These are phyloP conservation scores for Mizuhopecten yessoensis DNA, from an alignment of 1,140 invertebrate genomes.

Conservation along the genomic window DNA sequence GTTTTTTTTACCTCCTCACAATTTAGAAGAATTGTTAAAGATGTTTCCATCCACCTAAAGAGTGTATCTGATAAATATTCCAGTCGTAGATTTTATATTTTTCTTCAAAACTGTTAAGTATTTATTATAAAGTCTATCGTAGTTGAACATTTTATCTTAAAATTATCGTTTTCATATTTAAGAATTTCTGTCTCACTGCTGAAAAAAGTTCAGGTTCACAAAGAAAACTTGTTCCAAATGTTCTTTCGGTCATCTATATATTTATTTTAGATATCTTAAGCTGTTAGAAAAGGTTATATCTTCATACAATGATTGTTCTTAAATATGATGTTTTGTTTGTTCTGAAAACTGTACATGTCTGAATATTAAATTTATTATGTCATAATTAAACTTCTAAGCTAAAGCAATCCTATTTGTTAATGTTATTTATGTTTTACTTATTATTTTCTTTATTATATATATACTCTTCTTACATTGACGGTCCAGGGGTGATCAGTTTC, in stretches of 20 bases:
- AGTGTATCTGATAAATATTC: not conserved
- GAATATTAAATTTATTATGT: not conserved
- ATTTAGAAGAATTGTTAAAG: not conserved
- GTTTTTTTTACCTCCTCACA: no score
- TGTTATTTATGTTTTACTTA: no score
- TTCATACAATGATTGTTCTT: not conserved
- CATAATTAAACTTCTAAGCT: not conserved
- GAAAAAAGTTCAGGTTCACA: not conserved
- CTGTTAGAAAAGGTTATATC: not conserved
- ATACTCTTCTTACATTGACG: no score
- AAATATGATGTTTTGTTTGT: not conserved
- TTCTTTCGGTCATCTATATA: not conserved
- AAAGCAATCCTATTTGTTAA: not conserved
- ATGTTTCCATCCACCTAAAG: not conserved
- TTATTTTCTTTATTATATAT: no score
- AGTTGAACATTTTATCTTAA: not conserved
- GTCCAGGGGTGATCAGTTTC: no score
- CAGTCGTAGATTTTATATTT: not conserved
- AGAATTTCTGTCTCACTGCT: slow-evolving; percentile 33
- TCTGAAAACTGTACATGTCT: not conserved
- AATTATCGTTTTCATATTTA: not conserved
- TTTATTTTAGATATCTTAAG: not conserved
- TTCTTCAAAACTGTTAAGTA: not conserved
- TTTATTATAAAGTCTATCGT: not conserved
- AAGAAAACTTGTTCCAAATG: not conserved